Base-by-base conservation (phyloP, 1,140 invertebrate genomes). In the Pogonomyrmex barbatus region DNA sequence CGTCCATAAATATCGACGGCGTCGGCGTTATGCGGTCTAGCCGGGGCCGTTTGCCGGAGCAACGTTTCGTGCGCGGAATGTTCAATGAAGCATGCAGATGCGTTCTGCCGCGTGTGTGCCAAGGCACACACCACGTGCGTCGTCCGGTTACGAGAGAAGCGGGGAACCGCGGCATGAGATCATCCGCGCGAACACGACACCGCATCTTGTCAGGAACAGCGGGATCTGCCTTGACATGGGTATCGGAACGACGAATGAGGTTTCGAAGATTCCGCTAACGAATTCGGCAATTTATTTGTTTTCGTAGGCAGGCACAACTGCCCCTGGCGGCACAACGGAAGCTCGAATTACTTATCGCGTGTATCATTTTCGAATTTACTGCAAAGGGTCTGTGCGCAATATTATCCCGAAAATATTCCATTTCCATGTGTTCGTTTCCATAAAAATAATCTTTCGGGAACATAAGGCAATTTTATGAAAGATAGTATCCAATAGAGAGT, bases 201-300 rank as follows among this genome's bases (percentile, higher is more conserved):
- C 91, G 88, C 78, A 86, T 82, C 89, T 92, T 91, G 91, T 92
- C 90, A 85, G 24, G 90, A 92, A 92, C 90, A 92, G 91, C 90
- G 58, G 91, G 91, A 91, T 88, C 84, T 71, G 75, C 70, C 42
- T 85, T 71, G 83, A 90, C 88, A 85, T 89, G 85, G 52, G 63
- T 58, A 87, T 86, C 65, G 75, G 83, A n/a, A n/a, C n/a, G n/a
- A 88, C 65, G 86, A 91, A 89, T 89, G 88, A 65, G 86, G 54
- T 91, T 81, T 63, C 70, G 87, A 91, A 90, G 82, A 88, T 89
- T 87, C 87, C 87, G 87, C 88, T 93, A 92, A 93, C 90, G 93
- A 93, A 93, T 93, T 89, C 78, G 62, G 67, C 92, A 91, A 94
- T 93, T 93, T 93, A 93, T 93, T 75, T 76, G 47, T 60, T 54